These are phyloP conservation scores for Ictalurus furcatus DNA, from an alignment of 2,113 vertebrate genomes.

Conservation along the genomic window DNA sequence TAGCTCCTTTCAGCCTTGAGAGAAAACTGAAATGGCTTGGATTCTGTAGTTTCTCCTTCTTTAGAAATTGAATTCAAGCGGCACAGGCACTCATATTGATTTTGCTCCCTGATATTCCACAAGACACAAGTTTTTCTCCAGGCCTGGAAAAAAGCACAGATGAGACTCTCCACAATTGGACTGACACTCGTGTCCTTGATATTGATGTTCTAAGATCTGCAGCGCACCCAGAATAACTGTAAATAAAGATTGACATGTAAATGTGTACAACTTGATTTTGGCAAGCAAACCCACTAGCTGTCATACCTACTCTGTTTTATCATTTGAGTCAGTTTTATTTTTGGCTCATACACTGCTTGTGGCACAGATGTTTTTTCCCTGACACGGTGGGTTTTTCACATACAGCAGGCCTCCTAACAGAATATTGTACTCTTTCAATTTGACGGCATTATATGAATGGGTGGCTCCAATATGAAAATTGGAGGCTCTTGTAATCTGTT, in stretches of 20 bases:
- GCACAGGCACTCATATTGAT: conserved; percentile 53
- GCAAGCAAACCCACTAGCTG: conserved; percentile 11
- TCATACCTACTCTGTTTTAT: conserved; percentile 13
- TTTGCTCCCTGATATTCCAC: conserved; percentile 57
- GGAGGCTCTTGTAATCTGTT: neutral
- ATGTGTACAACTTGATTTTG: conserved; percentile 22
- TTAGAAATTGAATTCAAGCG: conserved; percentile 59
- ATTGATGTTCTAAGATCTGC: conserved; percentile 39
- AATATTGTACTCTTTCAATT: conserved; percentile 1
- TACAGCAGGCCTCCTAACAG: neutral
- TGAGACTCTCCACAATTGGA: conserved; percentile 51
- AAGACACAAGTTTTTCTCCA: conserved; percentile 61
- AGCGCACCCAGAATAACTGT: conserved; percentile 22
- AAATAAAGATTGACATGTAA: conserved; percentile 47
- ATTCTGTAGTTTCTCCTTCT: conserved; percentile 49
- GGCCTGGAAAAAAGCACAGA: conserved; percentile 41
- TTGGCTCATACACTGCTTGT: neutral
- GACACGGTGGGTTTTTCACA: conserved; percentile 5
- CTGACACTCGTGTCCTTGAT: conserved; percentile 42
- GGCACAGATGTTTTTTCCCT: neutral
- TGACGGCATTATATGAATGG: neutral
- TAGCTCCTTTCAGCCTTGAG: conserved; percentile 42
- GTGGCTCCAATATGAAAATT: no score
- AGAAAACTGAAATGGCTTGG: conserved; percentile 36
- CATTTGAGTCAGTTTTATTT: conserved; percentile 16